These are phyloP conservation scores for Indicator maculatus DNA, from an alignment of 2,113 vertebrate genomes.

Conservation along the genomic window DNA sequence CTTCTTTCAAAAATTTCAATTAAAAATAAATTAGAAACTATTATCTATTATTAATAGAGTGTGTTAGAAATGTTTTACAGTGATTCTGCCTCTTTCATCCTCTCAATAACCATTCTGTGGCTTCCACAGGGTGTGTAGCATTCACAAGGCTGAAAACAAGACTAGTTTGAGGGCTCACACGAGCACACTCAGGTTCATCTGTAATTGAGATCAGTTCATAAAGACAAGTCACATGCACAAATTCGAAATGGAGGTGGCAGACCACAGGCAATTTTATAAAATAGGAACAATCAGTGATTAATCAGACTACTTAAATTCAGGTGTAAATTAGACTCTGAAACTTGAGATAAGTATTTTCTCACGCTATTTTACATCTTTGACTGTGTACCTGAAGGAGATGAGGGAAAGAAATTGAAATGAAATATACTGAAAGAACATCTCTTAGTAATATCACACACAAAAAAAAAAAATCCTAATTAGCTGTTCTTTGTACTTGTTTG, in stretches of 20 bases:
- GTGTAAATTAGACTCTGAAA: background rate
- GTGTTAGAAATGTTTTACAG: background rate
- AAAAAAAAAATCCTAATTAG: background rate
- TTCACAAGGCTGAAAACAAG: background rate
- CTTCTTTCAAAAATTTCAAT: background rate
- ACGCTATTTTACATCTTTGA: background rate
- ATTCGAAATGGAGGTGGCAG: background rate
- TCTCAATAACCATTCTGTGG: background rate
- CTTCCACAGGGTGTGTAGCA: background rate
- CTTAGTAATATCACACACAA: background rate
- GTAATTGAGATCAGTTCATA: background rate
- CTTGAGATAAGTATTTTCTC: background rate
- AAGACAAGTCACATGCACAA: background rate
- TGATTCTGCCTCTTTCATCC: background rate
- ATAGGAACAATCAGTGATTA: background rate
- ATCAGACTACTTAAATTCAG: background rate
- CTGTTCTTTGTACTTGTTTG: background rate
- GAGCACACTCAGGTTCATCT: background rate
- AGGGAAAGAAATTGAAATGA: background rate
- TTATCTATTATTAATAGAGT: background rate
- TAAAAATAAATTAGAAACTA: conserved; percentile 21
- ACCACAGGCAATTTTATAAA: background rate
- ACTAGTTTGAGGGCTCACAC: background rate
- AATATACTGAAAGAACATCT: background rate
- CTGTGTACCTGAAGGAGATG: background rate